A percentile compares a stretch with the other conserved stretches of the same genome.
phyloP scores from a whole-genome alignment of 37 sponge, comb jelly and placozoan genomes.

The Beroe forskalii region DNA sequence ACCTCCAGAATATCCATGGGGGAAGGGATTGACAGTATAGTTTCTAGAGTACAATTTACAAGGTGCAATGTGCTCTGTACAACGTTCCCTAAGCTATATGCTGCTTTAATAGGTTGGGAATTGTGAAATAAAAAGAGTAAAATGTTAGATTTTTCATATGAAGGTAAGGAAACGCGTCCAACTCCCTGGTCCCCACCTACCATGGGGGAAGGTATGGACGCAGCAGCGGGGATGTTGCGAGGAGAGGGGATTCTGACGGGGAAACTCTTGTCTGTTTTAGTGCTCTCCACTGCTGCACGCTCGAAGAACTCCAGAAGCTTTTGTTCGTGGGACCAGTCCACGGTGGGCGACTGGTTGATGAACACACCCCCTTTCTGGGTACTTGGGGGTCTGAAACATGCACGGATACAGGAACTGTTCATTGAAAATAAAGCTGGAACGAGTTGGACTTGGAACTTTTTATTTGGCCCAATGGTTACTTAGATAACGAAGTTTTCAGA shows the following conservation, averaged over 20 bases:
- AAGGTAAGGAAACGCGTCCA: too few relatives aligned
- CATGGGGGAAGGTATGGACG: conserved; percentile 36
- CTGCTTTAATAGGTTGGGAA: too few relatives aligned
- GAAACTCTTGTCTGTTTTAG: conserved; percentile 34
- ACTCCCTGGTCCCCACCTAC: too few relatives aligned
- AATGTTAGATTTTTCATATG: too few relatives aligned
- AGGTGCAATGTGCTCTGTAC: too few relatives aligned
- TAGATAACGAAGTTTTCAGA: too few relatives aligned
- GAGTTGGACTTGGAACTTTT: not conserved
- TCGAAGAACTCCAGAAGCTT: conserved; percentile 62
- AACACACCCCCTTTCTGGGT: conserved; percentile 45
- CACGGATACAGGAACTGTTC: too few relatives aligned
- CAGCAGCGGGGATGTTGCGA: conserved; percentile 54
- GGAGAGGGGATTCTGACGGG: conserved; percentile 51
- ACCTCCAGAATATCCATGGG: not conserved
- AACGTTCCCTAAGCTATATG: too few relatives aligned
- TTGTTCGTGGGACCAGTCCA: conserved; percentile 33
- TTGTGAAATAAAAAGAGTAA: too few relatives aligned
- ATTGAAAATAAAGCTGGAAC: not conserved
- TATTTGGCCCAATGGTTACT: too few relatives aligned
- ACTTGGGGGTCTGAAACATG: not conserved
- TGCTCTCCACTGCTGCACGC: conserved; percentile 21
- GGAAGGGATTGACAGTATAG: not conserved
- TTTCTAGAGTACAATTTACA: too few relatives aligned
- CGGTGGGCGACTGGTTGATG: not conserved